These are phyloP conservation scores for Platichthys stellatus DNA, from an alignment of 2,113 vertebrate genomes.

Conservation along the genomic window DNA sequence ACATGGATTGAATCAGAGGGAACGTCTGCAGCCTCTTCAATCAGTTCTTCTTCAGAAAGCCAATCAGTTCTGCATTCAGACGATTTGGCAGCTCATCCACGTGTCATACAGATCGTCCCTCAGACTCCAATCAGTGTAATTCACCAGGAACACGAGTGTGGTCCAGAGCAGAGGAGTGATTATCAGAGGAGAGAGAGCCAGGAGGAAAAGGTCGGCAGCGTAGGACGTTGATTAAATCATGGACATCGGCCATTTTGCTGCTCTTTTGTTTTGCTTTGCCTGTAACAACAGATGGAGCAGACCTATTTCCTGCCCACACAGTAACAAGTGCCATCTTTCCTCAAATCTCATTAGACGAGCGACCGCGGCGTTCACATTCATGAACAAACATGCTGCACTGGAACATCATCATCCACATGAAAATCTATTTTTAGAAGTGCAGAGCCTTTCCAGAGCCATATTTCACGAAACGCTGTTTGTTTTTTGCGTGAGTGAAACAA, in stretches of 20 bases:
- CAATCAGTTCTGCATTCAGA: too few species aligned
- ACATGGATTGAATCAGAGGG: too few species aligned
- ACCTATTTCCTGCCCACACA: constrained; percentile 9
- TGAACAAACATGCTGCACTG: too few species aligned
- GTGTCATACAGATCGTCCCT: too few species aligned
- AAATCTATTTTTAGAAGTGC: neutral
- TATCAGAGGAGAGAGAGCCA: neutral
- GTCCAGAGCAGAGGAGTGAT: neutral
- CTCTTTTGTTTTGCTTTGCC: constrained; percentile 14
- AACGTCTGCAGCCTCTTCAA: too few species aligned
- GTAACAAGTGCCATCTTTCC: neutral
- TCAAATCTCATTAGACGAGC: neutral
- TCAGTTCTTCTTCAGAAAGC: too few species aligned
- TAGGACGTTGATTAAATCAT: constrained; percentile 38
- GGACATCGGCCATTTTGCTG: constrained; percentile 33
- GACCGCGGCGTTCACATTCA: neutral
- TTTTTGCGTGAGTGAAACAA: neutral
- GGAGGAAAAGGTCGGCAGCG: neutral
- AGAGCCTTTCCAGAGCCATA: neutral
- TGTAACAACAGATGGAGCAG: constrained; percentile 24
- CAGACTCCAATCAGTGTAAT: neutral
- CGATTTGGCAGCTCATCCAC: too few species aligned
- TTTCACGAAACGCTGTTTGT: neutral
- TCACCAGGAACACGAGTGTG: neutral
- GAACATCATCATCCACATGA: neutral